These are phyloP conservation scores for Machaerirhynchus nigripectus DNA, from an alignment of 2,113 vertebrate genomes.

Conservation along the genomic window DNA sequence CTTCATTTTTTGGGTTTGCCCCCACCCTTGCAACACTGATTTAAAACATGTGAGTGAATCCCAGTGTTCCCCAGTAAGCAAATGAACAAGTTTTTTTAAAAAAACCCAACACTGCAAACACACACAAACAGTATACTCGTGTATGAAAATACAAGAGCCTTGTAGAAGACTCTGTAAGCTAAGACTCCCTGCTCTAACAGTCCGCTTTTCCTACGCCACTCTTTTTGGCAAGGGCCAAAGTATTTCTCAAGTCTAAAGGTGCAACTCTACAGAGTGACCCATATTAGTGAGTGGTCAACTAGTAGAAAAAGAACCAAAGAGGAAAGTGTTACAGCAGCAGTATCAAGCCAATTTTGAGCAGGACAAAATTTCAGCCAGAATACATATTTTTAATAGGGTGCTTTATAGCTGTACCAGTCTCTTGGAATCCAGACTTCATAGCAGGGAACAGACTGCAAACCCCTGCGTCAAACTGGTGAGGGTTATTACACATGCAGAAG, in stretches of 20 bases:
- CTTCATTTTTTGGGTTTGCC: background rate
- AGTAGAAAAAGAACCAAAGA: background rate
- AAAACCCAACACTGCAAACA: no score
- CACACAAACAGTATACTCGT: fast-evolving
- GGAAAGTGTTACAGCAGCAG: background rate
- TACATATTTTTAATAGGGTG: background rate
- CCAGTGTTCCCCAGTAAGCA: background rate
- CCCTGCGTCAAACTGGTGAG: background rate
- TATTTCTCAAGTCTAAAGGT: background rate
- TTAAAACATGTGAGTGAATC: background rate
- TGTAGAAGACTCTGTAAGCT: background rate
- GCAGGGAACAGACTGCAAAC: background rate
- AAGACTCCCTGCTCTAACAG: background rate
- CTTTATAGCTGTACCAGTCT: background rate
- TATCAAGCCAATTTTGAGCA: background rate
- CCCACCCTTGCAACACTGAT: fast-evolving
- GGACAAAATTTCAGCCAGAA: background rate
- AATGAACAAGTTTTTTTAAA: background rate
- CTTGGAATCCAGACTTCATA: background rate
- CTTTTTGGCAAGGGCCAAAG: background rate
- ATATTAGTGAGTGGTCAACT: background rate
- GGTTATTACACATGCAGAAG: background rate
- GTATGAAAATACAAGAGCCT: background rate
- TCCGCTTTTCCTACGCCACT: background rate
- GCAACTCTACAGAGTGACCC: background rate